Conservation (phyloP, 2,888 invertebrate species). For the Rhingia campestris region DNA sequence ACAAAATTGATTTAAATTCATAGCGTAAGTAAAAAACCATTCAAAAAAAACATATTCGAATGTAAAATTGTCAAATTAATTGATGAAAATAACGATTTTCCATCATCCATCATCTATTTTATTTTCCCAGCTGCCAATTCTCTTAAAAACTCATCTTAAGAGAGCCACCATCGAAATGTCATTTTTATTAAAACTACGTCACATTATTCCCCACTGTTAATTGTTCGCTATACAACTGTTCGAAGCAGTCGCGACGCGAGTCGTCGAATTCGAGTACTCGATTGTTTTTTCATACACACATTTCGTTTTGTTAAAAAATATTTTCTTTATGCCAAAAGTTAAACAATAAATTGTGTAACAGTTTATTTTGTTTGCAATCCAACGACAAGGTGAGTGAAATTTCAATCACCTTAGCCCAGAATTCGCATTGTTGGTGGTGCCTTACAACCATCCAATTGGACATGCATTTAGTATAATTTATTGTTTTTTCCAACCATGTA, state of each 20-base stretch:
- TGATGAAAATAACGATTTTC: background rate
- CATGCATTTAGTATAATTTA: slow-evolving; percentile 31
- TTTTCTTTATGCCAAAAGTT: slow-evolving; percentile 3
- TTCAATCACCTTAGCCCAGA: slow-evolving; percentile 16
- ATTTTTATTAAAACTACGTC: slow-evolving; percentile 38
- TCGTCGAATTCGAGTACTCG: background rate
- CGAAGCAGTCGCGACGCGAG: slow-evolving; percentile 31
- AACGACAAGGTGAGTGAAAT: slow-evolving; percentile 32
- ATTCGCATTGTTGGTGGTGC: background rate
- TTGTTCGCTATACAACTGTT: slow-evolving; percentile 16
- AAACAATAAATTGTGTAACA: background rate
- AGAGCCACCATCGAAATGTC: slow-evolving; percentile 27
- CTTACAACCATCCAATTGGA: background rate
- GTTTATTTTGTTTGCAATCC: background rate
- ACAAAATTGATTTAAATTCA: background rate
- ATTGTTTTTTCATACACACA: slow-evolving; percentile 4
- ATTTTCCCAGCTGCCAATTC: background rate
- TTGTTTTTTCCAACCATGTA: slow-evolving; percentile 45
- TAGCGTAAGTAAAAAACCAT: slow-evolving; percentile 13
- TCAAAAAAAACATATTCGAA: background rate
- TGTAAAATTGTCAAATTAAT: background rate
- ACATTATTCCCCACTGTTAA: slow-evolving; percentile 26
- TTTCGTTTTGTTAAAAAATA: background rate
- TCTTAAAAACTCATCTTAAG: slow-evolving; percentile 22
- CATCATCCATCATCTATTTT: background rate